A percentile compares a stretch with the other conserved stretches of the same genome.
Evolutionary conservation across 2,113 vertebrate species (phyloP).

Genomic region (Calcarius ornatus): DNA sequence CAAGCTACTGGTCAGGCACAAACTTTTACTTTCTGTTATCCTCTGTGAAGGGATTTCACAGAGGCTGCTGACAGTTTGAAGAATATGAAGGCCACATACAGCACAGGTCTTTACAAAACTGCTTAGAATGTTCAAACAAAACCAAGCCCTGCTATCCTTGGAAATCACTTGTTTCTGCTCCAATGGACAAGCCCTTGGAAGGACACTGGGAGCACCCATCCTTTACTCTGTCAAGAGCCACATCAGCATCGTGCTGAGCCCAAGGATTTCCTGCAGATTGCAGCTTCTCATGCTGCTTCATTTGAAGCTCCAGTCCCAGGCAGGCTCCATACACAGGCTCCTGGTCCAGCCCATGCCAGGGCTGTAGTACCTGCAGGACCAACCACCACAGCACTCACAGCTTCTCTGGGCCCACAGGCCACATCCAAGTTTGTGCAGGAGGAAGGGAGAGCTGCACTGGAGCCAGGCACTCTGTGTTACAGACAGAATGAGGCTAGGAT

Average conservation of each 20-base stretch:
- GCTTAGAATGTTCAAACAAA: neutral
- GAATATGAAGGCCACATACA: neutral
- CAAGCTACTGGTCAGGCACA: neutral
- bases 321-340: neutral
- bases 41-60: neutral
- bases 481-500: slow-evolving; percentile 62
- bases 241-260: neutral
- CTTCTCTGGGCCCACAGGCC: neutral
- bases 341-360: neutral
- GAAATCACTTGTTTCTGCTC: neutral
- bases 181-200: neutral
- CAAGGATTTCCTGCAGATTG: neutral
- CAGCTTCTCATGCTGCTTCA: neutral
- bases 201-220: neutral
- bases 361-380: neutral
- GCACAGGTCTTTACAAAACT: neutral
- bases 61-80: neutral
- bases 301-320: neutral
- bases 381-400: neutral
- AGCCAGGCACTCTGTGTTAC: neutral
- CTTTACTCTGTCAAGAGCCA: neutral
- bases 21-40: neutral
- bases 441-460: neutral
- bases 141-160: neutral
- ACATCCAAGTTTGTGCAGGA: neutral